Evolutionary conservation across 2,797 vertebrate species (phyloP), one percentile per base, ranked within the genome.

Genomic region (Rhinophrynus dorsalis): DNA sequence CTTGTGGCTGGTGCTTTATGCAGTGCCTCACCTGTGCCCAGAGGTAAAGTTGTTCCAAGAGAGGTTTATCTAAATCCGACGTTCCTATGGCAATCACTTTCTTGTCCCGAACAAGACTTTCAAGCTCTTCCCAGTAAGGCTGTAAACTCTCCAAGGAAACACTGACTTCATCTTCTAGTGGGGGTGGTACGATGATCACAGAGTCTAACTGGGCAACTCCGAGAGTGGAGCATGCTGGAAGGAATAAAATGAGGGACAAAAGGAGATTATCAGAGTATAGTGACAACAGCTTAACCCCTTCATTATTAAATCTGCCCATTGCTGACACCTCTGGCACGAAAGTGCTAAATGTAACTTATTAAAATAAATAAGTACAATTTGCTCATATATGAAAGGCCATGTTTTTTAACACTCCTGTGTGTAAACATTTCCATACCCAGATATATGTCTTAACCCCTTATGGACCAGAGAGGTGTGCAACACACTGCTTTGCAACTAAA

Each of bases 151-250:
- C 86, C 85, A 98, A 76, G 26, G 90, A 91, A 35, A 93, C 90
- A 69, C 66, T 81, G 48, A 88, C 88, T 58, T 89, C 92, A 45
- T 96, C 96, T 72, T 88, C 83, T 12, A 89, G 65, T 1, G 90
- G 89, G 68, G 94, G 92, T 5, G 96, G 94, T 1, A 92, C 94
- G 67, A 99, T 93, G 83, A 98, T 98, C 67, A 98, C 93, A 0
- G 97, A 98, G 84, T 99, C 97, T 27, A 99, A 85, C 81, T 97
- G 96, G 68, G 94, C 88, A 42, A 99, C 92, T 1, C 94, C 94
- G 1, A 99, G 89, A 2, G 91, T 91, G 57, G 89, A 89, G 68
- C 96, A 96, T 0, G 94, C 97, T 99, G 77, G 33, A 56, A 45
- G 18, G 29, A 56, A 77, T 55, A 74, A 35, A n/a, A n/a, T 29